Base-by-base conservation (phyloP, 2,113 vertebrate species). In the Oreotragus oreotragus region DNA sequence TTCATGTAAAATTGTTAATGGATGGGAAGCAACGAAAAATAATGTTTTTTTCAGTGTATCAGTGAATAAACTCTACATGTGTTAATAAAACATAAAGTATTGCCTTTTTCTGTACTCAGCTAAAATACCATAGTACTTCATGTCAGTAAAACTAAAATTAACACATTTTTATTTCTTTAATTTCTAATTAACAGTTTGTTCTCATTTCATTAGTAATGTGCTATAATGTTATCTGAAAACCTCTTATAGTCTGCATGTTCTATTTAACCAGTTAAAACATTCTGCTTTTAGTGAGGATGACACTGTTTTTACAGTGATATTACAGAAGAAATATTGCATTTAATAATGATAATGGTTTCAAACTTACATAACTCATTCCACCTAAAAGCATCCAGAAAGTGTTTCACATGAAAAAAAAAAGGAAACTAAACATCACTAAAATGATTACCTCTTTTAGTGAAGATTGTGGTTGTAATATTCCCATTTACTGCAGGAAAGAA, bases 91-190 rank as follows among this genome's bases (percentile, higher is more conserved):
- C 53, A 60, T 45, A 88, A 85, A 60, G 49, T 19, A 88, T n/a
- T 83, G 66, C 23, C 57, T 94, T 93, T 90, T 83, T 88, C 89
- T 79, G 36, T 88, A 57, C 25, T 92, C 57, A 51, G 33, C 45
- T 93, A 66, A 64, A 81, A 55, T 96, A 36, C 49, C 15, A 49
- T 57, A 79, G 16, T 85, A 88, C 43, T 94, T 94, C 80, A 47
- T 90, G 85, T 93, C 92, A 57, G n/a, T 91, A 90, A 92, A 94
- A 91, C 58, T 93, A 95, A 97, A 95, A 95, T 95, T 53, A 98
- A 97, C 91, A 96, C 77, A 92, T 98, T 97, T 96, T 90, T 94
- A 91, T 96, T 98, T 97, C 88, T 94, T 94, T 88, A 91, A 96
- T 97, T 97, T 97, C 77, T 91, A 86, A 97, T 94, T 88, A 96